Percentiles rank a stretch among this genome's conserved stretches.
phyloP scores from a whole-genome alignment of 2,113 vertebrate species.

The Macquaria australasica region DNA sequence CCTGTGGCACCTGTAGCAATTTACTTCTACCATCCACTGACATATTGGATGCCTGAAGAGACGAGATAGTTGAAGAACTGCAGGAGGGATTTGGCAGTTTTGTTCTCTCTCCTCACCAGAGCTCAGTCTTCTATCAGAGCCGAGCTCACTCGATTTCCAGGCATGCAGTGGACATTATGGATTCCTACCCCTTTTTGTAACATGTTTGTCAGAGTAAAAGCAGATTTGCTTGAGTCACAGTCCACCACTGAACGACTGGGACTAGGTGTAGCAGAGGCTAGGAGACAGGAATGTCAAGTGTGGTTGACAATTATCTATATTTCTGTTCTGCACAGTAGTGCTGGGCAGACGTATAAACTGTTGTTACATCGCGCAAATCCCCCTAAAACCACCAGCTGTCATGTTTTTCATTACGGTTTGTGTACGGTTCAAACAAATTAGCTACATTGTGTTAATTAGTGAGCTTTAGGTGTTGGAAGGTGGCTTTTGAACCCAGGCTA shows the following conservation, averaged over 20 bases:
- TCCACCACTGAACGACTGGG: background rate
- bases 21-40: slow-evolving; percentile 33
- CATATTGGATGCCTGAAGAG: slow-evolving; percentile 51
- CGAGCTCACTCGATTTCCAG: slow-evolving; percentile 23
- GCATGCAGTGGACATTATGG: slow-evolving; percentile 11
- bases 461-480: background rate
- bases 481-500: background rate
- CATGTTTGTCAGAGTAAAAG: slow-evolving; percentile 16
- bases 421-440: background rate
- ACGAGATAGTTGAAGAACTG: slow-evolving; percentile 52
- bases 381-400: too few species aligned
- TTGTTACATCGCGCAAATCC: too few species aligned
- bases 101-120: slow-evolving; percentile 17
- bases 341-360: too few species aligned
- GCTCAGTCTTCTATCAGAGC: slow-evolving; percentile 36
- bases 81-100: slow-evolving; percentile 45
- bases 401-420: too few species aligned
- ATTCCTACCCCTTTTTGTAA: slow-evolving; percentile 35
- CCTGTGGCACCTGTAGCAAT: slow-evolving; percentile 38
- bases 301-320: background rate
- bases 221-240: slow-evolving; percentile 6
- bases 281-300: background rate
- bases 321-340: too few species aligned
- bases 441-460: background rate
- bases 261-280: background rate